A percentile compares a stretch with the other conserved stretches of the same genome.
phyloP scores from a whole-genome alignment of 2,797 vertebrate genomes.

The Myotis vivesi region DNA sequence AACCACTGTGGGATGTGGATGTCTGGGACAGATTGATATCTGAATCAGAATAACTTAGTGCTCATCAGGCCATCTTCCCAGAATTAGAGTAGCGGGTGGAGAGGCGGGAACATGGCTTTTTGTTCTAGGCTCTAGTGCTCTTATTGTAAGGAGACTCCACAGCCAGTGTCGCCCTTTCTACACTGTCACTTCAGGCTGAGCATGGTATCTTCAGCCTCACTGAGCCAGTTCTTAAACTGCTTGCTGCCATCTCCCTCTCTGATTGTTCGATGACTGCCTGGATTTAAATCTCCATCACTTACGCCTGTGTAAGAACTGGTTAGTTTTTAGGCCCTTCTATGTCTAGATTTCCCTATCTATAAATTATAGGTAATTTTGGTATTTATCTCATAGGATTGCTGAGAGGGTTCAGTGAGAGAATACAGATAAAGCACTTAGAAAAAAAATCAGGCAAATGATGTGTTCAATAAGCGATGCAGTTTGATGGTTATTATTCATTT shows the following conservation, averaged over 20 bases:
- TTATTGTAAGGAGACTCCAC: background rate
- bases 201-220: background rate
- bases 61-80: slow-evolving; percentile 59
- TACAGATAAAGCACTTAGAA: background rate
- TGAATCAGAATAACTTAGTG: slow-evolving; percentile 62
- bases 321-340: background rate
- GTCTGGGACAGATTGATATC: slow-evolving; percentile 57
- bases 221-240: background rate
- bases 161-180: background rate
- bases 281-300: background rate
- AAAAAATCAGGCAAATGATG: background rate
- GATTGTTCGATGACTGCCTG: background rate
- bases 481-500: background rate
- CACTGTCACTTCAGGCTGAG: background rate
- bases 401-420: background rate
- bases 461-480: background rate
- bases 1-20: background rate
- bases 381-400: background rate
- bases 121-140: slow-evolving; percentile 58
- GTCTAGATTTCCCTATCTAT: background rate
- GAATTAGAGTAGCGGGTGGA: slow-evolving; percentile 68
- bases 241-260: background rate
- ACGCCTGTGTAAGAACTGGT: background rate
- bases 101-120: slow-evolving; percentile 61
- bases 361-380: background rate